Conservation (phyloP, 2,888 invertebrate genomes). For the Mesochorus sp. region DNA sequence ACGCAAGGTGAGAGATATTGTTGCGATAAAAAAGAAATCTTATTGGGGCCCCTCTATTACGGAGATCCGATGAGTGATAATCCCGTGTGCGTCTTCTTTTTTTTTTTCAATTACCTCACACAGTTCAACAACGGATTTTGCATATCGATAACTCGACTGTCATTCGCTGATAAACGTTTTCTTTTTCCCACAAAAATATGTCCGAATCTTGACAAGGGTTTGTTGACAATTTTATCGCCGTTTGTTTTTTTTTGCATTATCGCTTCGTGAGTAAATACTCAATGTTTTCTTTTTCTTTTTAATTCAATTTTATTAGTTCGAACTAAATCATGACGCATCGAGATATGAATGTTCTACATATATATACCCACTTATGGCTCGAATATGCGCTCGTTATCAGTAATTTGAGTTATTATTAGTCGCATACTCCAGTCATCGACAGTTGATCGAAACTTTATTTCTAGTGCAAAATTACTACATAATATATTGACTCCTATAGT, state of each 20-base stretch:
- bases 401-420: slow-evolving; percentile 41
- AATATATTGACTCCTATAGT: not conserved
- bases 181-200: not conserved
- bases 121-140: slow-evolving; percentile 25
- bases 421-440: slow-evolving; percentile 18
- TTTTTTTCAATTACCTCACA: slow-evolving; percentile 14
- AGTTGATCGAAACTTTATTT: slow-evolving; percentile 27
- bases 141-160: slow-evolving; percentile 18
- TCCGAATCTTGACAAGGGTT: not conserved
- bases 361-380: not conserved
- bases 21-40: slow-evolving; percentile 20
- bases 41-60: not conserved
- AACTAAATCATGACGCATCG: too few relatives aligned
- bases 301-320: too few relatives aligned
- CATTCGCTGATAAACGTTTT: not conserved
- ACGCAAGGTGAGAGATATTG: slow-evolving; percentile 40
- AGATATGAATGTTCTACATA: not conserved
- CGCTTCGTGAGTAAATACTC: not conserved
- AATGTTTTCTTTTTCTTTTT: not conserved
- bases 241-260: too few relatives aligned
- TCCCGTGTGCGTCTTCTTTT: not conserved
- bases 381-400: slow-evolving; percentile 20
- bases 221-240: not conserved
- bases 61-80: not conserved
- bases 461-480: not conserved